Evolutionary conservation across 2,113 vertebrate species (phyloP).

Genomic region (Fukomys damarensis): DNA sequence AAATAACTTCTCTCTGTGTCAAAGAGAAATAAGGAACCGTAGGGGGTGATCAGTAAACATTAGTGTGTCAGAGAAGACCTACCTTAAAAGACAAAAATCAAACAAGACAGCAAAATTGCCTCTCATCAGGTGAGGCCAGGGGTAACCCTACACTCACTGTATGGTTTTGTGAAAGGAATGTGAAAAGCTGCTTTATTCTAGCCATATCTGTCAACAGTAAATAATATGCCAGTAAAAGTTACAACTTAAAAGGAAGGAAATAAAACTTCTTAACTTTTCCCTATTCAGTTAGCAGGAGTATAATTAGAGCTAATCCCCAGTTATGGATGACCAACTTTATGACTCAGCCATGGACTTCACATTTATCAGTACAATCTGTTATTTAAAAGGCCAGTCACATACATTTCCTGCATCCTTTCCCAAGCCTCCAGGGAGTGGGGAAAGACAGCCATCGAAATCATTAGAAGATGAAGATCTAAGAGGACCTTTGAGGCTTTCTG

Average conservation of each 20-base stretch:
- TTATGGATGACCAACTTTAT: conserved; percentile 22
- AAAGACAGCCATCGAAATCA: not conserved
- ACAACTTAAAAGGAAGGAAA: conserved; percentile 42
- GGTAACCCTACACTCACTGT: conserved; percentile 58
- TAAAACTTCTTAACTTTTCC: conserved; percentile 32
- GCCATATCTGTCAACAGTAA: conserved; percentile 32
- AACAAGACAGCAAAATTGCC: conserved; percentile 75
- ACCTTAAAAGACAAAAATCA: conserved; percentile 68
- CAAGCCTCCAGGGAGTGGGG: not conserved
- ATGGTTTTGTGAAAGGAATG: conserved; percentile 46
- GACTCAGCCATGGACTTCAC: not conserved
- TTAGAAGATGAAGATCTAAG: not conserved
- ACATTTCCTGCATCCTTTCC: not conserved
- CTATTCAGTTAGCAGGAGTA: conserved; percentile 15
- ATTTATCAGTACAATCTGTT: not conserved
- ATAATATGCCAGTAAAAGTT: conserved; percentile 30
- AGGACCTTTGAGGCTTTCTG: not conserved
- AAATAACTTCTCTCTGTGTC: conserved; percentile 59
- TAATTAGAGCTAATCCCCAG: conserved; percentile 39
- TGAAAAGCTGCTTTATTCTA: conserved; percentile 47
- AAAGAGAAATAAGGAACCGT: conserved; percentile 71
- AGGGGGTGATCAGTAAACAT: conserved; percentile 59
- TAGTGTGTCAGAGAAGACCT: conserved; percentile 57
- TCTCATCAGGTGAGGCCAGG: conserved; percentile 53
- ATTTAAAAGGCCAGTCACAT: not conserved